A percentile compares a stretch with the other conserved stretches of the same genome.
Evolutionary conservation across 2,888 invertebrate species (phyloP).

Genomic region (Ectemnius continuus): DNA sequence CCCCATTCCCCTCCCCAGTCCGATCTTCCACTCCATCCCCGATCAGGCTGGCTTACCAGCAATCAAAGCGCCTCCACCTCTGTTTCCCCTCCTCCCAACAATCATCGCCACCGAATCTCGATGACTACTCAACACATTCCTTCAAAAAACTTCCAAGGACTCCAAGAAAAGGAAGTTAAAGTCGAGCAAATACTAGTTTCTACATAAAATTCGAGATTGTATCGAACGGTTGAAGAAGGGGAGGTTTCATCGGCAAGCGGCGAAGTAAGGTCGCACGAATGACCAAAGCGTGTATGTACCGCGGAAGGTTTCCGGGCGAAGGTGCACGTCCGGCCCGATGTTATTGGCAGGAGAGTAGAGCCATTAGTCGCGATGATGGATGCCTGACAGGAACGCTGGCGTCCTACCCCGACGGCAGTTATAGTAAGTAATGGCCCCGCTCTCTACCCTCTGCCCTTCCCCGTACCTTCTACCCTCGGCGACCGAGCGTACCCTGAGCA

Average conservation of each 20-base stretch:
- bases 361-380: constrained; percentile 78
- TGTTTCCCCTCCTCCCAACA: constrained; percentile 41
- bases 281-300: constrained; percentile 51
- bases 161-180: constrained; percentile 16
- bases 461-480: constrained; percentile 53
- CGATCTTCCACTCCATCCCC: constrained; percentile 23
- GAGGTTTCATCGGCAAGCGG: neutral
- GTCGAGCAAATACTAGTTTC: too few relatives aligned
- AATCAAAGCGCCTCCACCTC: constrained; percentile 54
- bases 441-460: constrained; percentile 75
- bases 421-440: constrained; percentile 77
- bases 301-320: constrained; percentile 61
- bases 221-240: neutral
- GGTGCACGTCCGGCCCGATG: constrained; percentile 73
- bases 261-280: constrained; percentile 53
- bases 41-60: constrained; percentile 61
- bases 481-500: neutral
- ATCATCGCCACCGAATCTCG: constrained; percentile 1
- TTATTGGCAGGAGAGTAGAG: constrained; percentile 77
- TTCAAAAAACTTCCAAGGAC: too few relatives aligned
- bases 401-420: constrained; percentile 75
- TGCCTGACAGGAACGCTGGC: constrained; percentile 76
- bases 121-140: too few relatives aligned
- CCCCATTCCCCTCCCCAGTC: too few relatives aligned
- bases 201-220: too few relatives aligned